These are phyloP conservation scores for Lymantria dispar DNA, from an alignment of 2,888 invertebrate species.

Conservation along the genomic window DNA sequence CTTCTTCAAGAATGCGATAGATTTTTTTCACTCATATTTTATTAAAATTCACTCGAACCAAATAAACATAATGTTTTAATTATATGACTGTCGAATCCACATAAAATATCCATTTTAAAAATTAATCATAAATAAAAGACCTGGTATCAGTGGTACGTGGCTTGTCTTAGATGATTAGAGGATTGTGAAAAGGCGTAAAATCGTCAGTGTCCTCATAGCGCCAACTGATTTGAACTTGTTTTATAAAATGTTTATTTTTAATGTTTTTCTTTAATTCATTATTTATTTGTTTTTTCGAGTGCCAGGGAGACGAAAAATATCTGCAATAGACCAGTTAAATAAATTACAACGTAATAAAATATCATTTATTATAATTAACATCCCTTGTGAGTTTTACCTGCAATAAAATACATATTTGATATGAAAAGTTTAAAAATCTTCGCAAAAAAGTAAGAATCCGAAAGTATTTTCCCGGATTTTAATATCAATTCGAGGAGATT, in stretches of 20 bases:
- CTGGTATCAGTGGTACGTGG: slow-evolving; percentile 44
- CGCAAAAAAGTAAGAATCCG: slow-evolving; percentile 43
- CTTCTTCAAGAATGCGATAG: too few species aligned
- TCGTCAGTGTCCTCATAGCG: slow-evolving; percentile 47
- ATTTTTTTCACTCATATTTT: too few species aligned
- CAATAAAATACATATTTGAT: slow-evolving; percentile 37
- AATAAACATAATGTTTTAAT: too few species aligned
- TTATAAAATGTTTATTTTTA: slow-evolving; percentile 23
- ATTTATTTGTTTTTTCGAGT: background rate
- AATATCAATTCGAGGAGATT: slow-evolving; percentile 64
- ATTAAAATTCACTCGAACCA: too few species aligned
- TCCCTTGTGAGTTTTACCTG: slow-evolving; percentile 20
- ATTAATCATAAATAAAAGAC: background rate
- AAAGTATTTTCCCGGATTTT: slow-evolving; percentile 55
- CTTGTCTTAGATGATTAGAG: too few species aligned
- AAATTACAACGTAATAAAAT: slow-evolving; percentile 6
- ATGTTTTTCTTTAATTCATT: background rate
- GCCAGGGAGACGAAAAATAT: too few species aligned
- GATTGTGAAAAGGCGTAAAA: slow-evolving; percentile 46
- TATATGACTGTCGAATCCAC: too few species aligned
- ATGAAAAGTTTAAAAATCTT: slow-evolving; percentile 34
- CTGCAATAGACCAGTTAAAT: background rate
- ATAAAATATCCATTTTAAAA: too few species aligned
- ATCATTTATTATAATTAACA: slow-evolving; percentile 12
- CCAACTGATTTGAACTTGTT: slow-evolving; percentile 35